phyloP scores from a whole-genome alignment of 1,140 invertebrate genomes.

The Pseudomyrmex concolor region DNA sequence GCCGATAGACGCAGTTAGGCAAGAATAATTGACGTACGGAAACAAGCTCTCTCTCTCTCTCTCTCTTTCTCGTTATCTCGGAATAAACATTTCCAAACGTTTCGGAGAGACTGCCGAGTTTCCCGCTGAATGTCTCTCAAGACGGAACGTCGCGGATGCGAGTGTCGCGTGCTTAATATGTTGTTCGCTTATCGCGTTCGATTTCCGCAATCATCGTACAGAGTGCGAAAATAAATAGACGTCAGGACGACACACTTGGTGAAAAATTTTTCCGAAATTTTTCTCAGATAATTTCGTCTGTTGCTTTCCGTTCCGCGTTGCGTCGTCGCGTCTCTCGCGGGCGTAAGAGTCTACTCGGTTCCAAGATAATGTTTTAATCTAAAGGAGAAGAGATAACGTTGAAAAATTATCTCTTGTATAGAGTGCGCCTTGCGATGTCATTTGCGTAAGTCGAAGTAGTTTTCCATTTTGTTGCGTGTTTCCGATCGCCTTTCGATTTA shows the following conservation, averaged over 20 bases:
- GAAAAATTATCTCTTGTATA: constrained; percentile 3
- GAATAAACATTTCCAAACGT: neutral
- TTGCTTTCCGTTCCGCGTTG: too few relatives aligned
- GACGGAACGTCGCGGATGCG: neutral
- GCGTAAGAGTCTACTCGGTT: neutral
- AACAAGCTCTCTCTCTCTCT: neutral
- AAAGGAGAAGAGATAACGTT: constrained; percentile 2
- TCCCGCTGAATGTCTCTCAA: neutral
- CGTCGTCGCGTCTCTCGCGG: neutral
- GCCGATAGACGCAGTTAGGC: neutral
- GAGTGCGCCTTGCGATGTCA: neutral
- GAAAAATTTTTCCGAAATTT: neutral
- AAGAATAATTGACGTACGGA: constrained; percentile 1
- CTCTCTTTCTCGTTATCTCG: constrained; percentile 15
- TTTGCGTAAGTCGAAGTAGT: neutral
- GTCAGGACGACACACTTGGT: neutral
- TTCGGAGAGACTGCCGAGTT: constrained; percentile 4
- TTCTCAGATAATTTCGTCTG: neutral
- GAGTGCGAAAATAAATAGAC: too few relatives aligned
- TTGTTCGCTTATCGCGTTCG: too few relatives aligned
- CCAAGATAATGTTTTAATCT: neutral
- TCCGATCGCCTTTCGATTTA: neutral
- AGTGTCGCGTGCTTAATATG: neutral
- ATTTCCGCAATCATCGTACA: too few relatives aligned
- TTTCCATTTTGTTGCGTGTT: constrained; percentile 4